Evolutionary conservation across 2,888 invertebrate species (phyloP), one percentile per base, ranked within the genome.

Genomic region (Parasteatoda lunata): DNA sequence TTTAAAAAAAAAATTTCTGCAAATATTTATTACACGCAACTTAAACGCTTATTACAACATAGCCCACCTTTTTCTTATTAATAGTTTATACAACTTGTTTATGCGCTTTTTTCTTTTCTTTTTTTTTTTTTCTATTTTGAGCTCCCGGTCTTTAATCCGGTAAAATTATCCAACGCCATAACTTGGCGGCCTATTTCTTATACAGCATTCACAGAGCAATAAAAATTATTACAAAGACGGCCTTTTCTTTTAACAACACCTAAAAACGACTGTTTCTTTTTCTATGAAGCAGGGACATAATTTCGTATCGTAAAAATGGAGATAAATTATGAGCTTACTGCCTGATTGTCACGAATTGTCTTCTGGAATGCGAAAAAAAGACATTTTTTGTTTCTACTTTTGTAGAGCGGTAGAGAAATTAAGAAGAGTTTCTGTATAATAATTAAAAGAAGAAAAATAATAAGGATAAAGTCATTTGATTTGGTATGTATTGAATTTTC

Each of bases 281-380:
- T 48, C 49, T 15, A 47, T 30, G 47, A 45, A 47, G 13, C 30
- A 68, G 48, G 47, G 5, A 15, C n/a, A 48, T 47, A 13, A 69
- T 69, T 69, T 11, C 69, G 48, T 69, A 64, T 75, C 75, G 64
- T 75, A 64, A 59, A 75, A 75, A 59, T 47, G 64, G 52, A 45
- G 9, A 45, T 59, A 64, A 69, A 51, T 72, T 72, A 7, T 13
- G 15, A 51, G 72, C 45, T 30, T 45, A 45, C 30, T 7, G 52
- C 15, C 13, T 65, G 80, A 80, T 73, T 73, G 73, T 80, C 80
- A 80, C 80, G 80, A 70, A 80, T 80, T 80, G 30, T 59, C 49
- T 66, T 79, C 71, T 9, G 48, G 52, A 45, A 9, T 15, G n/a
- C 52, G 54, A 15, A 45, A 52, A 72, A 65, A 45, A 49, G 73